Percentiles rank a stretch among this genome's conserved stretches.
Evolutionary conservation across 1,140 invertebrate genomes (phyloP).

Genomic region (Calephelis virginiensis): DNA sequence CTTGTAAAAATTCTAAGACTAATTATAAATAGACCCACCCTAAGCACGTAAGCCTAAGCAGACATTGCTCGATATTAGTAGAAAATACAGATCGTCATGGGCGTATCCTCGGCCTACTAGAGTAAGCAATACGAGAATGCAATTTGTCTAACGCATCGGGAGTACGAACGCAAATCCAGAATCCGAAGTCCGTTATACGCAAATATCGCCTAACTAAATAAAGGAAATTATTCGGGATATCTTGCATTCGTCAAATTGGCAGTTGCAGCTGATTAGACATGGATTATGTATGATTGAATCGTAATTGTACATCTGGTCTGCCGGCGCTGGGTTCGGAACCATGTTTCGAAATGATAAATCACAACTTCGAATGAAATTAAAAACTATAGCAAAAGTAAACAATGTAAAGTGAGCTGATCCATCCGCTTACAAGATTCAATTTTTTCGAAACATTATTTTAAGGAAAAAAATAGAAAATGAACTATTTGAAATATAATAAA

Average conservation of each 20-base stretch:
- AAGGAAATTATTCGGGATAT: slow-evolving; percentile 12
- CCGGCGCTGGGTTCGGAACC: not conserved
- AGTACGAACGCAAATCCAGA: slow-evolving; percentile 7
- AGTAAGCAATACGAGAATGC: not conserved
- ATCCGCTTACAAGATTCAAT: no score
- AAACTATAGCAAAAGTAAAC: not conserved
- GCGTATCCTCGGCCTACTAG: no score
- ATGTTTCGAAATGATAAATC: slow-evolving; percentile 4
- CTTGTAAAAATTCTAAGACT: no score
- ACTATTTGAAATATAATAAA: no score
- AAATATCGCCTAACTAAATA: slow-evolving; percentile 11
- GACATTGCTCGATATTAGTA: no score
- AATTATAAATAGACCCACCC: no score
- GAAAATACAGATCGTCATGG: no score
- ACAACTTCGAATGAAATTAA: not conserved
- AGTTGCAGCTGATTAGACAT: slow-evolving; percentile 6
- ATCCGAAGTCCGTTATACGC: slow-evolving; percentile 1
- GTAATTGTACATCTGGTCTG: slow-evolving; percentile 3
- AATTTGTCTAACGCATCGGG: slow-evolving; percentile 5
- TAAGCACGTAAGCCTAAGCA: no score
- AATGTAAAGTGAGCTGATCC: not conserved
- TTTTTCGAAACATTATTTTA: no score
- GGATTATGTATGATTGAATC: slow-evolving; percentile 12
- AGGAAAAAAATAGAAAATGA: no score
- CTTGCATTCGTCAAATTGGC: slow-evolving; percentile 6